Conservation (phyloP, 2,797 vertebrate genomes). For the Brachyalestes nurse region DNA sequence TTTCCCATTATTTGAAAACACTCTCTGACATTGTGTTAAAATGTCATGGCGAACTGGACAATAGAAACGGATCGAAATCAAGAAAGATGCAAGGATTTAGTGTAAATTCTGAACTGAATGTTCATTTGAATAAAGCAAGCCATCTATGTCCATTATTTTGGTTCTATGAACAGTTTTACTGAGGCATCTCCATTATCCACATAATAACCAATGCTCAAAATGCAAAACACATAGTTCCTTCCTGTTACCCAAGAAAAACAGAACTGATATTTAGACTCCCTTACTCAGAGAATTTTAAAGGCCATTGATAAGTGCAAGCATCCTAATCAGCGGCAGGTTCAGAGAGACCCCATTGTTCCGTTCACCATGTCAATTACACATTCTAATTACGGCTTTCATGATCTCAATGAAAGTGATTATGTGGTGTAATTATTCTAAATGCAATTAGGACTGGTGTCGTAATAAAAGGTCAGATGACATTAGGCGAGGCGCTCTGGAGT, state of each 20-base stretch:
- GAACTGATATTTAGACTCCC: conserved; percentile 31
- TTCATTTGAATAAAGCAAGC: no score
- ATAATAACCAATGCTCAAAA: neutral
- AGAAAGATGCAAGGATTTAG: no score
- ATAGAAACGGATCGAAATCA: no score
- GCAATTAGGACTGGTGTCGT: conserved; percentile 50
- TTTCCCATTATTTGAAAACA: no score
- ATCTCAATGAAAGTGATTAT: conserved; percentile 55
- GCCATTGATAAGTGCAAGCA: conserved; percentile 26
- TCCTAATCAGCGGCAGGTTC: conserved; percentile 21
- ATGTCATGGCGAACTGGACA: no score
- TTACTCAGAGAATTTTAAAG: conserved; percentile 44
- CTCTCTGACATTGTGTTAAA: no score
- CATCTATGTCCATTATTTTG: no score
- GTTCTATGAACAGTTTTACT: neutral
- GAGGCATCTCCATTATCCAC: neutral
- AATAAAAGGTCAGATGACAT: conserved; percentile 53
- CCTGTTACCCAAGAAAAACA: neutral
- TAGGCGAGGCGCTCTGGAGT: conserved; percentile 21
- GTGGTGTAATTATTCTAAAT: conserved; percentile 56
- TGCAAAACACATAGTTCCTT: neutral
- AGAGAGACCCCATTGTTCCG: conserved; percentile 31
- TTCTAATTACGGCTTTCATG: conserved; percentile 53
- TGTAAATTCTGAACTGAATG: no score
- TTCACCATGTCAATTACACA: conserved; percentile 43